Percentiles rank a stretch among this genome's conserved stretches.
Conservation (phyloP, 2,888 invertebrate species). For the Drosophila paracracens region DNA sequence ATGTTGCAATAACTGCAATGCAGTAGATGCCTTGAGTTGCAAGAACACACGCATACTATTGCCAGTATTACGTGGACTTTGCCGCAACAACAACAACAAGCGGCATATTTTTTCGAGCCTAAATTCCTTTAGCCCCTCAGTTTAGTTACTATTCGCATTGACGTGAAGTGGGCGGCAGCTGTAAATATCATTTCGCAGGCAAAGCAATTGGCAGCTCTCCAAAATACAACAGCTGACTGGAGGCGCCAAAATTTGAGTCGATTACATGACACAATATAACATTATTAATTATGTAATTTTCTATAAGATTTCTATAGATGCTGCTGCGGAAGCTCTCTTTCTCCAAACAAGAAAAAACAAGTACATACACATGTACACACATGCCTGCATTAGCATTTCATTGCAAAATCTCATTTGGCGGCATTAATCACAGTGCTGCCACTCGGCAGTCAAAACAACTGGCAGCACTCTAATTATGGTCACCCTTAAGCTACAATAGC, state of each 20-base stretch:
- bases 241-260: slow-evolving; percentile 9
- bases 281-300: too few species aligned
- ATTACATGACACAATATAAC: too few species aligned
- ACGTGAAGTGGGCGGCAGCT: slow-evolving; percentile 33
- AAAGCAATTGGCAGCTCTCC: slow-evolving; percentile 17
- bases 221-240: slow-evolving; percentile 2
- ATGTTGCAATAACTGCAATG: slow-evolving; percentile 55
- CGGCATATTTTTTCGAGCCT: slow-evolving; percentile 32
- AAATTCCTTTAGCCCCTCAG: slow-evolving; percentile 16
- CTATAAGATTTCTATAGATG: too few species aligned
- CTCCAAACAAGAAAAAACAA: background rate
- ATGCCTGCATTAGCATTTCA: background rate
- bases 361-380: background rate
- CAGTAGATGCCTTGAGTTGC: slow-evolving; percentile 49
- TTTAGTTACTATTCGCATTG: slow-evolving; percentile 42
- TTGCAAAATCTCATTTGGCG: background rate
- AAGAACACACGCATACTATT: slow-evolving; percentile 46
- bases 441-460: background rate
- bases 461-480: background rate
- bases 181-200: background rate
- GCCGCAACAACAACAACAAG: slow-evolving; percentile 39
- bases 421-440: background rate
- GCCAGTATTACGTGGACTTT: slow-evolving; percentile 31
- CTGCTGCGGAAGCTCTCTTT: too few species aligned
- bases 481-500: background rate